phyloP scores from a whole-genome alignment of 2,888 invertebrate species.

The Brachyptera putata region DNA sequence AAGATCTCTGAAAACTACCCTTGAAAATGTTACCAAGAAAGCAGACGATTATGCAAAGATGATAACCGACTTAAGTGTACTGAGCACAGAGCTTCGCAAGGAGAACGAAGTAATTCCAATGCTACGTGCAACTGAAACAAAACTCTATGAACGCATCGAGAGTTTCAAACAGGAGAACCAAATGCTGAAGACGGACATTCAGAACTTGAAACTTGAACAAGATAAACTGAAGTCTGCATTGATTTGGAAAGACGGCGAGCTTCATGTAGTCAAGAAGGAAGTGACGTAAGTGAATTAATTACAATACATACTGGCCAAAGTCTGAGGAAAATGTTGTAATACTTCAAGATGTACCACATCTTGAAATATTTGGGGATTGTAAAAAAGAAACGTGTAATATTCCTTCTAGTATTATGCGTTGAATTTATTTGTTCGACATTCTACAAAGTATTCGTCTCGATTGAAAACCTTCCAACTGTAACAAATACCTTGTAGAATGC shows the following conservation, averaged over 20 bases:
- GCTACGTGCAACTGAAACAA: background rate
- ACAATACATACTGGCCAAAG: background rate
- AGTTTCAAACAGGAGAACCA: background rate
- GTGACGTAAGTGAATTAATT: background rate
- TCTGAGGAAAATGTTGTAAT: too few species aligned
- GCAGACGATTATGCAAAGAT: conserved; percentile 2
- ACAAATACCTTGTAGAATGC: too few species aligned
- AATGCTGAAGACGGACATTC: background rate
- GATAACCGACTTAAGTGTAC: background rate
- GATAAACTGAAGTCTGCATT: background rate
- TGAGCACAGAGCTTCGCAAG: background rate
- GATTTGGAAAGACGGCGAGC: background rate
- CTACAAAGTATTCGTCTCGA: too few species aligned
- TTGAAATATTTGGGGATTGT: too few species aligned
- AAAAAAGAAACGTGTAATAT: too few species aligned
- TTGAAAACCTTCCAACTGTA: too few species aligned
- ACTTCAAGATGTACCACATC: too few species aligned
- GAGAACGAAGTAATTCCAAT: background rate
- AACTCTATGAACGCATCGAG: conserved; percentile 3
- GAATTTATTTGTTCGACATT: too few species aligned
- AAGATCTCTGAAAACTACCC: background rate
- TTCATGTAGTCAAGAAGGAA: background rate
- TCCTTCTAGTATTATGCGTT: too few species aligned
- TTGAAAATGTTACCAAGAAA: background rate
- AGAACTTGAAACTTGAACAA: background rate